Percentiles rank a stretch among this genome's conserved stretches.
These are phyloP conservation scores for Rhinophrynus dorsalis DNA, from an alignment of 2,797 vertebrate species.

Conservation along the genomic window DNA sequence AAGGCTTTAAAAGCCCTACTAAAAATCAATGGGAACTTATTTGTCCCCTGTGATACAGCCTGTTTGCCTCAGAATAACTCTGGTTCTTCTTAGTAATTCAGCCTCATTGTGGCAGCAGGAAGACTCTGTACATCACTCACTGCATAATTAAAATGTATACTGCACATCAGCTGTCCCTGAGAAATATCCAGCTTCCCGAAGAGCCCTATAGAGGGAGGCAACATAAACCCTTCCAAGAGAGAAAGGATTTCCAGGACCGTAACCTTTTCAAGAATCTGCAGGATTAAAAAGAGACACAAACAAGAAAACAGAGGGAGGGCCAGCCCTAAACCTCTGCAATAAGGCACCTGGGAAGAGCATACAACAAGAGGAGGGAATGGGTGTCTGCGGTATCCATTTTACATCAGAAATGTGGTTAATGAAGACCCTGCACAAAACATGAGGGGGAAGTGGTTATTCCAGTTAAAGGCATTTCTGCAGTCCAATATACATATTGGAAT, in stretches of 20 bases:
- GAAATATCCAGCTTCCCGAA: not conserved
- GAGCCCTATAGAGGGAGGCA: slow-evolving; percentile 10
- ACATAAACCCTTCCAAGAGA: not conserved
- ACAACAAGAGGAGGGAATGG: not conserved
- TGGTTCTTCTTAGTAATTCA: not conserved
- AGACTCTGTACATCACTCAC: too few species aligned
- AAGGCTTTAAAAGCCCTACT: too few species aligned
- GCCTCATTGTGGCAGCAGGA: not conserved
- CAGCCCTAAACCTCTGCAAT: slow-evolving; percentile 12
- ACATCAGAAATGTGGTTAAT: not conserved
- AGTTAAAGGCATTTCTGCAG: not conserved
- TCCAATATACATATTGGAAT: not conserved
- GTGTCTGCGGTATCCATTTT: not conserved
- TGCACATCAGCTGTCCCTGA: slow-evolving; percentile 23
- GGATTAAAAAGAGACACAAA: not conserved
- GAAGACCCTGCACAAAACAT: not conserved
- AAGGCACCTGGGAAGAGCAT: slow-evolving; percentile 14
- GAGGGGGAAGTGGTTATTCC: not conserved
- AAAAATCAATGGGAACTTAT: too few species aligned
- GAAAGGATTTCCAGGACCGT: not conserved
- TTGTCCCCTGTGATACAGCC: too few species aligned
- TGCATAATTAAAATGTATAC: not conserved
- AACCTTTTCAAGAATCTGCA: too few species aligned
- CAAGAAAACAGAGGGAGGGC: not conserved
- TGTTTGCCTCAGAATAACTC: too few species aligned